These are phyloP conservation scores for Henricia sp. DNA, from an alignment of 53 echinoderm and acorn worm genomes.

Conservation along the genomic window DNA sequence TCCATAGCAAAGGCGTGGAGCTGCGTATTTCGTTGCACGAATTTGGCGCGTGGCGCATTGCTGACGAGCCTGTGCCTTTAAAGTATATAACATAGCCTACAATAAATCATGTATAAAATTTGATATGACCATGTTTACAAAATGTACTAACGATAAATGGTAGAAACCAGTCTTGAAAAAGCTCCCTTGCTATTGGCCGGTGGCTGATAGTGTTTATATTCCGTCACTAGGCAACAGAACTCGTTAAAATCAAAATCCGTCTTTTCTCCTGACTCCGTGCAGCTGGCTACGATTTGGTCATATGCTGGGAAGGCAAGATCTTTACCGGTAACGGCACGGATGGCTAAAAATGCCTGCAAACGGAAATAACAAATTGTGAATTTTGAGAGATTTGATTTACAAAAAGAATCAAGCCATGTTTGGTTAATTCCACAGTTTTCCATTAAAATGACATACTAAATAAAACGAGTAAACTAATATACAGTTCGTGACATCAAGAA, in stretches of 20 bases:
- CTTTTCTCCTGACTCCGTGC: slow-evolving; percentile 69
- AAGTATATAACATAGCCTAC: no score
- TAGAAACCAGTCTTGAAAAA: slow-evolving; percentile 41
- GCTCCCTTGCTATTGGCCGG: slow-evolving; percentile 48
- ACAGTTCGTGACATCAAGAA: no score
- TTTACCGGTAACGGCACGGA: slow-evolving; percentile 76
- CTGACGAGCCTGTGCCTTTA: no score
- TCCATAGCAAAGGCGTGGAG: no score
- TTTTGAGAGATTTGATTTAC: not conserved
- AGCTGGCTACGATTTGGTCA: slow-evolving; percentile 79
- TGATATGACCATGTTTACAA: not conserved
- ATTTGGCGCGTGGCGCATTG: no score
- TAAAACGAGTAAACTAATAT: no score
- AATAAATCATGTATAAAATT: not conserved
- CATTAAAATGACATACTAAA: no score
- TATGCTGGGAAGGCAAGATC: slow-evolving; percentile 88
- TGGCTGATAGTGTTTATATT: slow-evolving; percentile 84
- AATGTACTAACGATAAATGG: slow-evolving; percentile 68
- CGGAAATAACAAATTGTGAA: not conserved
- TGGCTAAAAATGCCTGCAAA: slow-evolving; percentile 71
- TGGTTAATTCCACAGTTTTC: no score
- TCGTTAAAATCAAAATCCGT: slow-evolving; percentile 88
- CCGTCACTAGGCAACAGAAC: slow-evolving; percentile 95
- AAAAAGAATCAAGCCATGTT: no score
- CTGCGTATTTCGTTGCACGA: no score